Conservation (phyloP, 2,113 vertebrate genomes). For the Anolis carolinensis region DNA sequence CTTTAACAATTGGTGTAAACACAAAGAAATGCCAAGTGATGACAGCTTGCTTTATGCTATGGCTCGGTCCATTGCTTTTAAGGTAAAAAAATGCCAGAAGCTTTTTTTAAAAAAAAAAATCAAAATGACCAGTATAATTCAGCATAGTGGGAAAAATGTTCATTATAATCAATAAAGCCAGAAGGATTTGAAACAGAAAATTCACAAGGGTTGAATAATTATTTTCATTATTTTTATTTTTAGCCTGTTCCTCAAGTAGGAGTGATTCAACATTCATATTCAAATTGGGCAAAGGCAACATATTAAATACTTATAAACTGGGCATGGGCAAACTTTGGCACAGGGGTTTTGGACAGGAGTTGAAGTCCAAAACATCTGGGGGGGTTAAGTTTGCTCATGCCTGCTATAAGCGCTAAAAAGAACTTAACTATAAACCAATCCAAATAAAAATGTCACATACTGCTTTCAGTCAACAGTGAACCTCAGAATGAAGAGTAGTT, state of each 20-base stretch:
- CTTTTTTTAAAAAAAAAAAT: neutral
- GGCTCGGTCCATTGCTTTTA: neutral
- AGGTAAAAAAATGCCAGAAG: neutral
- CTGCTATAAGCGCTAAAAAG: no score
- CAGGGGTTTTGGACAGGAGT: no score
- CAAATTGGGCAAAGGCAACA: no score
- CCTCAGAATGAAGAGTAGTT: neutral
- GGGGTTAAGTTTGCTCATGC: no score
- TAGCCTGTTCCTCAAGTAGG: neutral
- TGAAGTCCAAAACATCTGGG: no score
- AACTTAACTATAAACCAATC: neutral
- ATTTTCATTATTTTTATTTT: neutral
- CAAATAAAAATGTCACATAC: neutral
- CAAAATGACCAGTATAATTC: slow-evolving; percentile 13
- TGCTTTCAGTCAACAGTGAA: neutral
- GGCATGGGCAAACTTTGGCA: no score
- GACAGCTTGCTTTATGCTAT: neutral
- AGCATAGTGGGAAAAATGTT: neutral
- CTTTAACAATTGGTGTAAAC: neutral
- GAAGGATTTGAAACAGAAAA: neutral
- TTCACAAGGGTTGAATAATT: neutral
- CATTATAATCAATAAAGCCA: neutral
- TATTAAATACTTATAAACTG: no score
- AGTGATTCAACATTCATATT: neutral
- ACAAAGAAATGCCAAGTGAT: neutral